phyloP scores from a whole-genome alignment of 2,888 invertebrate genomes.

The Agrochola lychnidis region DNA sequence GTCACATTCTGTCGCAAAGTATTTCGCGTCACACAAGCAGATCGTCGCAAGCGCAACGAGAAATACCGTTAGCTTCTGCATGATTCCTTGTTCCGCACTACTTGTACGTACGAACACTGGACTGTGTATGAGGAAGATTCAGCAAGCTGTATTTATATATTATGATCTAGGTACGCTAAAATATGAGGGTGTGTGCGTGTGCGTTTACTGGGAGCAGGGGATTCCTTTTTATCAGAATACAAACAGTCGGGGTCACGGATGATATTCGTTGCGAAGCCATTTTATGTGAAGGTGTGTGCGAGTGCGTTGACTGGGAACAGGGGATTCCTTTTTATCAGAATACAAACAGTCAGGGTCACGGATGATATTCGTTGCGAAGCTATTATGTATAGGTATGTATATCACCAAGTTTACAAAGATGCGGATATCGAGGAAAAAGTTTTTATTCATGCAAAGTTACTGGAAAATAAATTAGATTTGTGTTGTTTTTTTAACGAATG shows the following conservation, averaged over 20 bases:
- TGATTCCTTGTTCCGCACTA: slow-evolving; percentile 41
- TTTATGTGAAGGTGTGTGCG: slow-evolving; percentile 18
- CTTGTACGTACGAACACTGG: slow-evolving; percentile 21
- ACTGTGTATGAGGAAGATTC: slow-evolving; percentile 33
- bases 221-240: slow-evolving; percentile 58
- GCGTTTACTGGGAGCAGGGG: slow-evolving; percentile 51
- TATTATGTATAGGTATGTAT: not conserved
- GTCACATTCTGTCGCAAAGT: slow-evolving; percentile 73
- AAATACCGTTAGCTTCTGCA: slow-evolving; percentile 52
- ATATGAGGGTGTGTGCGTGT: slow-evolving; percentile 13
- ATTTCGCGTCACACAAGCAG: slow-evolving; percentile 66
- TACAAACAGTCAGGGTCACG: slow-evolving; percentile 50
- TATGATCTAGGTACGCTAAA: not conserved
- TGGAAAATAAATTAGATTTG: not conserved
- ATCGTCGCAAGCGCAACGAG: slow-evolving; percentile 53
- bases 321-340: slow-evolving; percentile 62
- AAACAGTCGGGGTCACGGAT: slow-evolving; percentile 49
- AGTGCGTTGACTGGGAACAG: slow-evolving; percentile 39
- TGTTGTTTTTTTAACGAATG: slow-evolving; percentile 3
- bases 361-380: slow-evolving; percentile 13
- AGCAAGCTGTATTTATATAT: slow-evolving; percentile 42
- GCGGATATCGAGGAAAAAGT: not conserved
- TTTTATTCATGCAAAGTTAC: not conserved
- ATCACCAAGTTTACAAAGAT: slow-evolving; percentile 3
- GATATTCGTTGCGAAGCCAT: slow-evolving; percentile 14